A percentile compares a stretch with the other conserved stretches of the same genome.
phyloP scores from a whole-genome alignment of 2,888 invertebrate species.

The Cheilosia grossa region DNA sequence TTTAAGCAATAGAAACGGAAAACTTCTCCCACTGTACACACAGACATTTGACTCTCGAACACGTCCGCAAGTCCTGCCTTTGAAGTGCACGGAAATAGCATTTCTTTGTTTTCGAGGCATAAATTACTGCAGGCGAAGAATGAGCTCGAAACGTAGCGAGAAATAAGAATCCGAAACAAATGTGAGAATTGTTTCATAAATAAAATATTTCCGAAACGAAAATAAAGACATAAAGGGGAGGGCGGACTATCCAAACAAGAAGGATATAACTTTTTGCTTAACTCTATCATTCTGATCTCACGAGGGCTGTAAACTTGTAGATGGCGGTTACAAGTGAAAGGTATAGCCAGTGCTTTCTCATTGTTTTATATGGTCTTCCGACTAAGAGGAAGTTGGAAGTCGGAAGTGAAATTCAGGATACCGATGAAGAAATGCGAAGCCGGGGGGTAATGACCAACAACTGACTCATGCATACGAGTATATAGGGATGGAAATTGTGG shows the following conservation, averaged over 20 bases:
- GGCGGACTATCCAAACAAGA: slow-evolving; percentile 3
- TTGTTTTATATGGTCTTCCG: slow-evolving; percentile 47
- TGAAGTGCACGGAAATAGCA: not conserved
- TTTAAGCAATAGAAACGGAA: slow-evolving; percentile 7
- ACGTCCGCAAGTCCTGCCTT: slow-evolving; percentile 43
- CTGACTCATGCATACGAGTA: slow-evolving; percentile 25
- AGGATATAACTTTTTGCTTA: slow-evolving; percentile 59
- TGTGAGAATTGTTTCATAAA: slow-evolving; percentile 74
- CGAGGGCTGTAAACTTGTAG: not conserved
- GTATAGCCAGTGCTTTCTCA: slow-evolving; percentile 32
- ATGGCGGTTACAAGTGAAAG: not conserved
- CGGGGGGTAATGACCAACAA: slow-evolving; percentile 64
- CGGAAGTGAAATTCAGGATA: slow-evolving; percentile 7
- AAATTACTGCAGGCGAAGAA: slow-evolving; percentile 64
- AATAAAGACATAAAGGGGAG: slow-evolving; percentile 41
- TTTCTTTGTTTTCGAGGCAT: slow-evolving; percentile 53
- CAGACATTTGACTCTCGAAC: slow-evolving; percentile 26
- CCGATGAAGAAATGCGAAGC: slow-evolving; percentile 47
- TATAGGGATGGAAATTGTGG: slow-evolving; percentile 29
- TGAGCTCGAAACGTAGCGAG: slow-evolving; percentile 10
- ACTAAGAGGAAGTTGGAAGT: not conserved
- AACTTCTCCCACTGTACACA: slow-evolving; percentile 11
- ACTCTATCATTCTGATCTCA: slow-evolving; percentile 54
- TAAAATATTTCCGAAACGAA: slow-evolving; percentile 70
- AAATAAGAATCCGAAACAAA: slow-evolving; percentile 51